Conservation (phyloP, 2,888 invertebrate species). For the Eristalis pertinax region DNA sequence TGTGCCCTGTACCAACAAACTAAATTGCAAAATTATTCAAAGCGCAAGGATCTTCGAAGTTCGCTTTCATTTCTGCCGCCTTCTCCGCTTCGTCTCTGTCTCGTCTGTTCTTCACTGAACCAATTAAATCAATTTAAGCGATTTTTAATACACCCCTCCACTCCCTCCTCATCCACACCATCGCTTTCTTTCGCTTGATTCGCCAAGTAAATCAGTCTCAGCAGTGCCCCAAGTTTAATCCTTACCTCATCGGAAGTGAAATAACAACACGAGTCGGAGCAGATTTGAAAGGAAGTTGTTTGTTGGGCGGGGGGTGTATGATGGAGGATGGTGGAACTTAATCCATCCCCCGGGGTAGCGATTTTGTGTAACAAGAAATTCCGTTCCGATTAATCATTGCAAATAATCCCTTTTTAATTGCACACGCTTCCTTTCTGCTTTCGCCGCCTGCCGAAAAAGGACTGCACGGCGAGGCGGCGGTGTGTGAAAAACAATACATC, state of each 20-base stretch:
- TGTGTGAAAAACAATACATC: slow-evolving; percentile 55
- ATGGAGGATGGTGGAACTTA: slow-evolving; percentile 32
- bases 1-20: slow-evolving; percentile 1
- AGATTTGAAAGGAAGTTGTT: neutral
- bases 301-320: neutral
- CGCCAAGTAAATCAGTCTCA: slow-evolving; percentile 41
- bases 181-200: slow-evolving; percentile 5
- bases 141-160: slow-evolving; percentile 24
- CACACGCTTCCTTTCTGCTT: slow-evolving; percentile 50
- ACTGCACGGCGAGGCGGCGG: neutral
- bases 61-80: neutral
- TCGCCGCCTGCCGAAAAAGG: slow-evolving; percentile 8
- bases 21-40: slow-evolving; percentile 56
- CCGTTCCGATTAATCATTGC: slow-evolving; percentile 69
- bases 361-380: slow-evolving; percentile 55
- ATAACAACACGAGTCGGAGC: slow-evolving; percentile 16
- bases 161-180: neutral
- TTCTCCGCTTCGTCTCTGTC: neutral
- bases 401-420: slow-evolving; percentile 69
- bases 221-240: slow-evolving; percentile 51
- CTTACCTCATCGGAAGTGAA: slow-evolving; percentile 46
- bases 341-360: slow-evolving; percentile 30
- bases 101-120: slow-evolving; percentile 20
- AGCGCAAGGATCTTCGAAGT: slow-evolving; percentile 27
- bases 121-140: slow-evolving; percentile 65